Evolutionary conservation across 1,140 invertebrate species (phyloP), one percentile per base, ranked within the genome.

Genomic region (Planococcus citri): DNA sequence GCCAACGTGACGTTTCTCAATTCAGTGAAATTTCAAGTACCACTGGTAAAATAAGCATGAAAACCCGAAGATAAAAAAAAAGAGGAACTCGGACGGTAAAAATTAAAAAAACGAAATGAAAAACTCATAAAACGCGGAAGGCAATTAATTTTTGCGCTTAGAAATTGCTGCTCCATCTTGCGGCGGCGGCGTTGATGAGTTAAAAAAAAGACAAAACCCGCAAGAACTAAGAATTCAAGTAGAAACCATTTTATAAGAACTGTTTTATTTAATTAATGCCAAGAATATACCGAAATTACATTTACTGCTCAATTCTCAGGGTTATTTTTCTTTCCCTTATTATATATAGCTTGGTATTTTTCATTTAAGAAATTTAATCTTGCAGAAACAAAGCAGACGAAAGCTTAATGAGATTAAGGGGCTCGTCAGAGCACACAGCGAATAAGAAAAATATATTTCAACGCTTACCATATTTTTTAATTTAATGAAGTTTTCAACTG

Each of bases 311-410:
- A 51, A 51, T 51, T 51, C 41, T 51, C 41, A 51, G 41, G 41
- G 41, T 51, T 51, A 51, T 51, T 51, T 51, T 51, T 51, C 41
- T 51, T 17, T 51, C 41, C 41, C 41, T 51, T 51, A 51, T 51
- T 51, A 51, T 51, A 51, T 51, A 51, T 51, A 51, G 41, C 41
- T 51, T 20, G 41, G 41, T 51, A 51, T 51, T 51, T 51, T 51
- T 51, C 41, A 51, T 51, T 51, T 51, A 51, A 51, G 41, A 51
- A 51, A 51, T 51, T 51, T 51, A 51, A 51, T 51, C 41, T 51
- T 51, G 41, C 41, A 51, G 41, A 51, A 51, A 51, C 41, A 51
- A 51, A 51, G 41, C 41, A 51, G 41, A 51, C 41, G 41, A 51
- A 20, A 51, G 41, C 41, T 51, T 51, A 51, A 51, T 51, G 41